Evolutionary conservation across 2,888 invertebrate species (phyloP), one percentile per base, ranked within the genome.

Genomic region (Antitype chi): DNA sequence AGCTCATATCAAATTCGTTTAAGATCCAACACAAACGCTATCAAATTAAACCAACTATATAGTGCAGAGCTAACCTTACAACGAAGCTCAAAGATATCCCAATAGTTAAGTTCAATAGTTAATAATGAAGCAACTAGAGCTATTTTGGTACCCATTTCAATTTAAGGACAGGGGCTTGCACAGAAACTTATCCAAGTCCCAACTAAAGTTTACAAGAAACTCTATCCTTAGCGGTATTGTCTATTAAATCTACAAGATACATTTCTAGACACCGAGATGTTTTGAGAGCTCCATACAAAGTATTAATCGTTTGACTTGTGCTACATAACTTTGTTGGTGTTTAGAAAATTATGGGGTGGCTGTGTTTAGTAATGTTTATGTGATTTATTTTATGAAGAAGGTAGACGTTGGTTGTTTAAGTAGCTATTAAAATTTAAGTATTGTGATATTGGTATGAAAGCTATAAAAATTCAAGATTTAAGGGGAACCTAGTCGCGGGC

Each of bases 101-200:
- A 91, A 90, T 91, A 91, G 90, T 90, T 90, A 77, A 88, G 90
- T 92, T 92, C 89, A 90, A 92, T 92, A 92, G 91, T 93, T 94
- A 92, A 93, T 93, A 94, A 94, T 92, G 92, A 92, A 93, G 90
- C 92, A 91, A 94, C 92, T 92, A 84, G 84, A 92, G 93, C 92
- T 94, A 94, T 94, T 95, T 94, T 92, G 91, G 93, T 94, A 93
- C 94, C 94, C 93, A 94, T 96, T 96, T 95, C 95, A 95, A 95
- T 96, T 96, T 93, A 93, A 93, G 94, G 94, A 94, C 94, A 94
- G 91, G 91, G 93, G 91, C 92, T 93, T 93, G 93, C 90, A 91
- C 92, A 91, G 93, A 93, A 95, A 95, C 94, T 96, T 94, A 92
- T 92, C 91, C 93, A 94, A 95, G 92, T 95, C 85, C 86, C 89